Base-by-base conservation (phyloP, 2,113 vertebrate species). In the Poicephalus meyeri region DNA sequence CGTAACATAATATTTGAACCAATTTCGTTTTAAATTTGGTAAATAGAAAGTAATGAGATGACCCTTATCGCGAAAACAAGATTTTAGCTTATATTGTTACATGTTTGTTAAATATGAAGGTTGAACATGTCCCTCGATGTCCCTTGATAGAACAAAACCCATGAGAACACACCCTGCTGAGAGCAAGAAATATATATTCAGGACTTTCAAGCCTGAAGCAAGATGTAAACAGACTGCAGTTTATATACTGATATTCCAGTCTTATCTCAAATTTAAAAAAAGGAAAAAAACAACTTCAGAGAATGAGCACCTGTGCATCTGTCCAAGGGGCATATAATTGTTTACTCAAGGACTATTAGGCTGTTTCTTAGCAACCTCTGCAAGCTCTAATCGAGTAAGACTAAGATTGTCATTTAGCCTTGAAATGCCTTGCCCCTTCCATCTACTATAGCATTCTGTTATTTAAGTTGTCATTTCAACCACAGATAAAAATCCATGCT, bases 281-380 rank as follows among this genome's bases (percentile, higher is more conserved):
- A 83, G 11, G 12, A 44, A 21, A 44, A 31, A 23, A 16, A 15
- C 7, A 41, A 74, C 60, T 97, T 96, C 49, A 73, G 78, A 89
- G 60, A 95, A 84, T 25, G 78, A 95, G 88, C 86, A 95, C 95
- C 95, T 94, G 91, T 96, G 91, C 86, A 87, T 97, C 96, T 97
- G 93, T 96, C 80, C 87, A 97, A 97, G 92, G 87, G 96, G 86
- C 92, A 97, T 93, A 97, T 98, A 98, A 99, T 98, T 98, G 98
- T 98, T 98, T 98, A 99, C 98, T 98, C 93, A 89, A 98, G 98
- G 98, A 97, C 98, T 98, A 98, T 98, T 98, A 97, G 95, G 95
- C 91, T 74, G 97, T 99, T 97, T 97, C 99, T 98, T 98, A 98
- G 99, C 98, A 99, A 99, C 98, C 94, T 95, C 96, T 91, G 97